Percentiles rank a stretch among this genome's conserved stretches.
These are phyloP conservation scores for Geodia barretti DNA, from an alignment of 37 sponge, comb jelly and placozoan genomes.

Conservation along the genomic window DNA sequence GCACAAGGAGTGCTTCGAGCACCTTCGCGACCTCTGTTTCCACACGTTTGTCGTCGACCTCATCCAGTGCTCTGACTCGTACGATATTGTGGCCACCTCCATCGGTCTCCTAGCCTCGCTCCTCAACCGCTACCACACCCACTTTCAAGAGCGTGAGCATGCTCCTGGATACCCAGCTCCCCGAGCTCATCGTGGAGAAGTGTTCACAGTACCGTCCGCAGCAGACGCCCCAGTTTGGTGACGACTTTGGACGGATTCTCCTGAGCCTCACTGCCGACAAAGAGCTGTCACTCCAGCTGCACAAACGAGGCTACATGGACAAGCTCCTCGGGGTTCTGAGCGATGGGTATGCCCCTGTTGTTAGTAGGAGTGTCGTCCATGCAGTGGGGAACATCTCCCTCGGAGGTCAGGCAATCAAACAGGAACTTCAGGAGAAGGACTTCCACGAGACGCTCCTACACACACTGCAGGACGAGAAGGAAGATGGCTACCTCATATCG, in stretches of 20 bases:
- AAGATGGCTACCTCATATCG: conserved; percentile 29
- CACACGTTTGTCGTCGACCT: conserved; percentile 29
- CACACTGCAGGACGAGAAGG: conserved; percentile 23
- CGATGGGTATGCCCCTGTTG: neutral
- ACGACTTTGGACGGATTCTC: conserved; percentile 65
- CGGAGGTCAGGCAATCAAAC: conserved; percentile 61
- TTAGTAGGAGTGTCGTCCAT: conserved; percentile 52
- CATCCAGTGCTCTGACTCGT: neutral
- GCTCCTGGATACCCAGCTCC: conserved; percentile 21
- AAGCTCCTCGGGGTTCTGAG: conserved; percentile 28
- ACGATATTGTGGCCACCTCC: neutral
- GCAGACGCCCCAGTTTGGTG: conserved; percentile 31
- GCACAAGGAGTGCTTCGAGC: conserved; percentile 13
- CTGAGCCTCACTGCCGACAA: conserved; percentile 76
- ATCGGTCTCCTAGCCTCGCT: conserved; percentile 37
- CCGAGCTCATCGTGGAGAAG: conserved; percentile 8
- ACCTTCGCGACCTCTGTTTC: conserved; percentile 17
- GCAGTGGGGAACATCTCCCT: conserved; percentile 82
- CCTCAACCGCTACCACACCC: conserved; percentile 23
- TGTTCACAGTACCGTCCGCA: neutral
- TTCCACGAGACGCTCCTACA: conserved; percentile 31
- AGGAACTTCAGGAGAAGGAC: conserved; percentile 29
- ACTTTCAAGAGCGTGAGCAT: conserved; percentile 34
- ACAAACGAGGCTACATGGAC: conserved; percentile 35
- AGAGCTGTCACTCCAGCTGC: conserved; percentile 56